phyloP scores from a whole-genome alignment of 2,113 vertebrate species.

The Ictidomys tridecemlineatus region DNA sequence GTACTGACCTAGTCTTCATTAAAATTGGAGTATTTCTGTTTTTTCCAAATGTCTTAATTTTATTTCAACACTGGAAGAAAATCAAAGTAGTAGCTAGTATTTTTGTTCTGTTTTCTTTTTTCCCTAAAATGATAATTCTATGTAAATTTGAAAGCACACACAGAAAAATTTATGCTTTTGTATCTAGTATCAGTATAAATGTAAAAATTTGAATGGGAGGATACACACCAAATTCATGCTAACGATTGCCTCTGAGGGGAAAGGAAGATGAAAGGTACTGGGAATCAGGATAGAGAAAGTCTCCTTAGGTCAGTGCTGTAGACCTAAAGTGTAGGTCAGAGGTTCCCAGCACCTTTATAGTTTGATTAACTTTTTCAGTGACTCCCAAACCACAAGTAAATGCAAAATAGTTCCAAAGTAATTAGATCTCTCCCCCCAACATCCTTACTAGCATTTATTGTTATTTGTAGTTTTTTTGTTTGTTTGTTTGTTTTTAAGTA shows the following conservation, averaged over 20 bases:
- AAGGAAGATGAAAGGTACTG: neutral
- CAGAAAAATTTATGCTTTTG: neutral
- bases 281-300: neutral
- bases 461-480: too few species aligned
- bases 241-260: neutral
- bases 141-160: neutral
- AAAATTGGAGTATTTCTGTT: constrained; percentile 10
- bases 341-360: neutral
- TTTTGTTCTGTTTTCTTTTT: too few species aligned
- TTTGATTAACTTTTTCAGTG: neutral
- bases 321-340: neutral
- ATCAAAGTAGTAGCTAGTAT: neutral
- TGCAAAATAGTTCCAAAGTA: neutral
- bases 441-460: too few species aligned
- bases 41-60: neutral
- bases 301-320: neutral
- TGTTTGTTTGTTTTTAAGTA: neutral
- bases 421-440: too few species aligned
- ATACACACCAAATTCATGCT: neutral
- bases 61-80: neutral
- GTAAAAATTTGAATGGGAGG: neutral
- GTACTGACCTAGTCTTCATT: neutral
- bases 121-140: neutral
- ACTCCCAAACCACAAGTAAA: neutral
- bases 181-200: neutral